Percentiles rank a stretch among this genome's conserved stretches.
phyloP scores from a whole-genome alignment of 2,888 invertebrate genomes.

The Meliscaeva auricollis region DNA sequence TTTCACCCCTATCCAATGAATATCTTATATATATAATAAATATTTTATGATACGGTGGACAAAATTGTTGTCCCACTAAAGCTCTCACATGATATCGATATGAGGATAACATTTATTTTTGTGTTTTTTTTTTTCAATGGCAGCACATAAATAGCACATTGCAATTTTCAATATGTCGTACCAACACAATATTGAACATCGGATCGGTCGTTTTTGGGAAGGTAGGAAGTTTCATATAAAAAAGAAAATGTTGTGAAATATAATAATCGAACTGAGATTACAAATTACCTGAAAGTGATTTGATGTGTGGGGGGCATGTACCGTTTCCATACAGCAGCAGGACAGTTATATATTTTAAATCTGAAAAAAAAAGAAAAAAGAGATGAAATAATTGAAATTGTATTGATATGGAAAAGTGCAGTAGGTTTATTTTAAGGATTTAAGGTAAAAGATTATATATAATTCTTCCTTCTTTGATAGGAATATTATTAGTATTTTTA shows the following conservation, averaged over 20 bases:
- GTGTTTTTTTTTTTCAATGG: not conserved
- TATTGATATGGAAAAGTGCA: not conserved
- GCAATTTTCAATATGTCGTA: not conserved
- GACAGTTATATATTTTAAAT: conserved; percentile 14
- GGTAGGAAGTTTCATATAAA: not conserved
- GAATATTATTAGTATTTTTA: not conserved
- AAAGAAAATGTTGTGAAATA: conserved; percentile 31
- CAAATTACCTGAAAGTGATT: conserved; percentile 72
- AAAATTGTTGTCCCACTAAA: conserved; percentile 32
- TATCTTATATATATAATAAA: conserved; percentile 1
- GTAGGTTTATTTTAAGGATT: conserved; percentile 1
- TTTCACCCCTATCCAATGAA: not conserved
- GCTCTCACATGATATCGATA: conserved; percentile 32
- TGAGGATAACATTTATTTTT: conserved; percentile 31
- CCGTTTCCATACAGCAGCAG: conserved; percentile 3
- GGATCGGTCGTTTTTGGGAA: not conserved
- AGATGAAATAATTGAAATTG: not conserved
- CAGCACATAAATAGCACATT: conserved; percentile 19
- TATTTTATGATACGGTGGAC: conserved; percentile 50
- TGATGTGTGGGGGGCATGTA: conserved; percentile 26
- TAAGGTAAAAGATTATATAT: not conserved
- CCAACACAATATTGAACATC: conserved; percentile 5
- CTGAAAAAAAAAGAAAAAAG: conserved; percentile 37
- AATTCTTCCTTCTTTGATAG: not conserved
- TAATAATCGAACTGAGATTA: conserved; percentile 63